Evolutionary conservation across 2,113 vertebrate genomes (phyloP), one percentile per base, ranked within the genome.

Genomic region (Otolemur garnettii): DNA sequence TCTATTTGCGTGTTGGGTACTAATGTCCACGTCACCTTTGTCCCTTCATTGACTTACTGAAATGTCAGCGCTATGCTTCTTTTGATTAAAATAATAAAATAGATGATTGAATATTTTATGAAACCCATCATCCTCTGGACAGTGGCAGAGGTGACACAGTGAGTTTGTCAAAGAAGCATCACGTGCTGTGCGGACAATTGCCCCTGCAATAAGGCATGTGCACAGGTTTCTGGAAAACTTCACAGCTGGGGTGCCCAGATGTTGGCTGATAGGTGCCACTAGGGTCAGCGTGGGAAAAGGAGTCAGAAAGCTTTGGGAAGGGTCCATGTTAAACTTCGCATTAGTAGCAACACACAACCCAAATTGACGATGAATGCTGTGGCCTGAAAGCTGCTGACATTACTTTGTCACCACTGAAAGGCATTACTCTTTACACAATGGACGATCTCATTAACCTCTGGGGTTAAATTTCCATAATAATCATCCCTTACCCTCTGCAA

Each of bases 11-110:
- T 90, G 71, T 79, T 79, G 53, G 38, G 64, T 13, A 57, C 59
- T 71, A 10, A 71, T 10, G 5, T 55, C 60, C 30, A 15, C 2
- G 19, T 38, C 13, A 68, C 18, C 10, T 83, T 89, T 95, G 68
- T 45, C 66, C 14, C 30, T 94, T 71, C 5, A 2, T 35, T 92
- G 75, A 33, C 24, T 92, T 89, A 42, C 86, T 82, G 35, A 59
- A 85, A 88, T 93, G 93, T 18, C 50, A 38, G 4, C 33, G 53
- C 26, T 60, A 9, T 64, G 35, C 10, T 86, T 91, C 33, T 35
- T 74, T 79, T 83, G 83, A 84, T 94, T 80, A 69, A 86, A 87
- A 93, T 87, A 55, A 85, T 83, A 83, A 96, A 94, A 80, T 94
- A 66, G 26, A 0, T 24, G 59, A 94, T 50, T 86, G 33, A 28